Evolutionary conservation across 2,888 invertebrate species (phyloP).

Genomic region (Sceliomorpha sp.): DNA sequence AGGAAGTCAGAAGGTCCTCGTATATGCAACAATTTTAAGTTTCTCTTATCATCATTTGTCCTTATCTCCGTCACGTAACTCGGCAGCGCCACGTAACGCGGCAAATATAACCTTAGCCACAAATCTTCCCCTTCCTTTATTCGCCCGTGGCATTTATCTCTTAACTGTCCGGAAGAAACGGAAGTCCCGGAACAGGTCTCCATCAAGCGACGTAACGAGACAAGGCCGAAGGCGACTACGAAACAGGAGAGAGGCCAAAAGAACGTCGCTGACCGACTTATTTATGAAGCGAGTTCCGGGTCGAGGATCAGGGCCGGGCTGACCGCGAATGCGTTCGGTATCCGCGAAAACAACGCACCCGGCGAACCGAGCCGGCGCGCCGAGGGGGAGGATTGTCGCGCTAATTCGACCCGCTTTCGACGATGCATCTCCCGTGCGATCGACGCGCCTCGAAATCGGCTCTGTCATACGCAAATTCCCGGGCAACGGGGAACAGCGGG

Average conservation of each 20-base stretch:
- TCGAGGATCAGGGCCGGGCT: no score
- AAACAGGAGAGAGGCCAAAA: slow-evolving; percentile 44
- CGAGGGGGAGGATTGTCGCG: slow-evolving; percentile 6
- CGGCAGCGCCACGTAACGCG: no score
- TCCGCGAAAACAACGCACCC: slow-evolving; percentile 14
- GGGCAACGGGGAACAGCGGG: not conserved
- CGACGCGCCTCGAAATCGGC: slow-evolving; percentile 12
- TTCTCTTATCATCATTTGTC: no score
- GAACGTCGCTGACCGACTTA: slow-evolving; percentile 44
- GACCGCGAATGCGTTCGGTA: no score
- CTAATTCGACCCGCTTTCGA: not conserved
- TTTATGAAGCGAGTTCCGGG: slow-evolving; percentile 42
- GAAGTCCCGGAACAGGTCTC: slow-evolving; percentile 28
- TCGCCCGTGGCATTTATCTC: slow-evolving; percentile 39
- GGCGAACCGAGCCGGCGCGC: slow-evolving; percentile 19
- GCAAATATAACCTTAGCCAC: no score
- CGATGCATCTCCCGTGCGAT: not conserved
- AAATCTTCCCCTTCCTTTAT: slow-evolving; percentile 20
- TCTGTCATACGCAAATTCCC: slow-evolving; percentile 17
- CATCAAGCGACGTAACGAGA: slow-evolving; percentile 39
- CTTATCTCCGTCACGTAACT: no score
- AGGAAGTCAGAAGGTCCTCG: no score
- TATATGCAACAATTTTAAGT: no score
- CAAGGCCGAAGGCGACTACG: slow-evolving; percentile 32
- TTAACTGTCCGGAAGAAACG: slow-evolving; percentile 24